phyloP scores from a whole-genome alignment of 2,113 vertebrate genomes.

The Opisthocomus hoazin region DNA sequence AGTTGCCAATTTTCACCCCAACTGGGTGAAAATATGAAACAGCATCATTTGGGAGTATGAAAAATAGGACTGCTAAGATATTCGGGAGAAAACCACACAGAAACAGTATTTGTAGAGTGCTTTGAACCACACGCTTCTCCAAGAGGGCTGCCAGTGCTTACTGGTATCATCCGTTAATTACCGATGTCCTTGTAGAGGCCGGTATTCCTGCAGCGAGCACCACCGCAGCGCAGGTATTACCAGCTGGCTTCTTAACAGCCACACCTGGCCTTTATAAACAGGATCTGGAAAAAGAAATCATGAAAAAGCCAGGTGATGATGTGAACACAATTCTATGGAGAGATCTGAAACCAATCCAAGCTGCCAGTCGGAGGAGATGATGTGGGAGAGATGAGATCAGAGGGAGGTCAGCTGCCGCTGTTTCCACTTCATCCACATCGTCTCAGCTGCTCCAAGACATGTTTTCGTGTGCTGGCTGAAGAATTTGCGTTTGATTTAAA shows the following conservation, averaged over 20 bases:
- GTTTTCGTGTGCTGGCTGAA: not conserved
- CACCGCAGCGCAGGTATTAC: not conserved
- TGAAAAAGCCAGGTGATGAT: not conserved
- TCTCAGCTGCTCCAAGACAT: not conserved
- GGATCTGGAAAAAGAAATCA: not conserved
- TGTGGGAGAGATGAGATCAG: not conserved
- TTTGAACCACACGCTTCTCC: not conserved
- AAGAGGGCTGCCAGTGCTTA: not conserved
- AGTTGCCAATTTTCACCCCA: not conserved
- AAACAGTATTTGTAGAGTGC: not conserved
- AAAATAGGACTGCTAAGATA: not conserved
- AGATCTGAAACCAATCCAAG: not conserved
- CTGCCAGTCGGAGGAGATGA: not conserved
- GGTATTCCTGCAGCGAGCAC: not conserved
- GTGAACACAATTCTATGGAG: not conserved
- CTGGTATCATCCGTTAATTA: not conserved
- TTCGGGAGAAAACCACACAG: not conserved
- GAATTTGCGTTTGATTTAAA: not conserved
- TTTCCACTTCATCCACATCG: not conserved
- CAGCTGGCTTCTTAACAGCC: not conserved
- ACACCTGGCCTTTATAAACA: not conserved
- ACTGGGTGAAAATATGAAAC: not conserved
- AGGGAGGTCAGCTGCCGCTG: fast-evolving
- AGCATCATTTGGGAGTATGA: not conserved
- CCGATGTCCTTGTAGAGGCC: not conserved